Conservation (phyloP, 2,888 invertebrate genomes). For the Euspilapteryx auroguttella region DNA sequence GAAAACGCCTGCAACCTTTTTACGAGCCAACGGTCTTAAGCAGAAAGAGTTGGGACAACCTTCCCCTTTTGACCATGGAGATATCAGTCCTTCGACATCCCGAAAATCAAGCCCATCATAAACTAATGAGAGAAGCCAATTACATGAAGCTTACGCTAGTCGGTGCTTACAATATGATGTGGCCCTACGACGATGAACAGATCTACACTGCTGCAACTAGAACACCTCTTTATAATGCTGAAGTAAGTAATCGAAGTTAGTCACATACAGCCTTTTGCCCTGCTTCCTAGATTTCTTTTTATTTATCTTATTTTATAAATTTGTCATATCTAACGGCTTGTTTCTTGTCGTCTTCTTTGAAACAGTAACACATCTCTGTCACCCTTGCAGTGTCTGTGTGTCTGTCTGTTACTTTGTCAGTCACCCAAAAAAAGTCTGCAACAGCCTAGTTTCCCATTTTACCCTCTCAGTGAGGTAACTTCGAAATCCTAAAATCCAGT, state of each 20-base stretch:
- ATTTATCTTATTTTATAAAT: no score
- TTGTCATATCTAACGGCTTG: no score
- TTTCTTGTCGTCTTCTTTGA: no score
- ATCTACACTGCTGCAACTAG: slow-evolving; percentile 28
- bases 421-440: no score
- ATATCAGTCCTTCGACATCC: slow-evolving; percentile 17
- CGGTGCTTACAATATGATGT: slow-evolving; percentile 28
- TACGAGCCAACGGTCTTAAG: slow-evolving; percentile 14
- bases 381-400: no score
- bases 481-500: no score
- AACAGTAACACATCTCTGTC: no score
- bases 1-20: slow-evolving; percentile 32
- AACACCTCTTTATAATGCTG: slow-evolving; percentile 17
- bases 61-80: slow-evolving; percentile 29
- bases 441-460: no score
- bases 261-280: slow-evolving; percentile 1
- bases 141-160: slow-evolving; percentile 30
- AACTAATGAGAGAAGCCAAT: slow-evolving; percentile 22
- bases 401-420: no score
- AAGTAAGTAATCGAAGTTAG: slow-evolving; percentile 14
- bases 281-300: no score
- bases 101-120: slow-evolving; percentile 21
- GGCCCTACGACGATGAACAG: slow-evolving; percentile 17
- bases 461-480: no score
- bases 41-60: slow-evolving; percentile 37